Evolutionary conservation across 2,113 vertebrate genomes (phyloP), one percentile per base, ranked within the genome.

Genomic region (Gyps fulvus): DNA sequence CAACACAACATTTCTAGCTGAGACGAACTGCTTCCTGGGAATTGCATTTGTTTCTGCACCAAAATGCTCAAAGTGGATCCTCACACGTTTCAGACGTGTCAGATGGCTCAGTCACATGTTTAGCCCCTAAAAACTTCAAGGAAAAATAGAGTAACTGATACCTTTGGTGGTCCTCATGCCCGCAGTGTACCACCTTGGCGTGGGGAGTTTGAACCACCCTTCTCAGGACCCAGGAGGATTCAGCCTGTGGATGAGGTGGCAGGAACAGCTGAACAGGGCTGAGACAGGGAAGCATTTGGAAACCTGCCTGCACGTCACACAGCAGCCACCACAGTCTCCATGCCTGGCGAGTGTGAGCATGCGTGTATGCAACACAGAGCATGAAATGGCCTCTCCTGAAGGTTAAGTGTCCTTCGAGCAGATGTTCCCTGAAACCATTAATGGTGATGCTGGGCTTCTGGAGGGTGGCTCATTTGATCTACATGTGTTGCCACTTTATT

Each of bases 281-380:
- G 74, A 49, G 47, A 26, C 9, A 43, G n/a, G 45, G 61, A 72
- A 34, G 14, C 0, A 1, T 78, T 73, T 73, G 83, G 52, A 59
- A 58, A 62, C 8, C n/a, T 29, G 15, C 34, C 21, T 23, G 38
- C 11, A 16, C 8, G 58, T 55, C 55, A 36, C 18, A 16, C 34
- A 25, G 49, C 19, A 43, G 57, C 52, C 47, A 13, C 59, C 31
- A 5, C 0, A 0, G 5, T 43, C 67, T 54, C 9, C 1, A 4
- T 0, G 23, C 8, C 42, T 63, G 70, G 63, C 6, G 9, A 21
- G 18, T 9, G 52, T 27, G 31, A 66, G 45, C 42, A 14, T 18
- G 38, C 0, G 4, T 14, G 16, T 23, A 23, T 16, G 45, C 63
- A 38, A 11, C 32, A 12, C 0, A 1, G 47, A 62, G 49, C 36